A percentile compares a stretch with the other conserved stretches of the same genome.
phyloP scores from a whole-genome alignment of 2,113 vertebrate genomes.

The Abramis brama region DNA sequence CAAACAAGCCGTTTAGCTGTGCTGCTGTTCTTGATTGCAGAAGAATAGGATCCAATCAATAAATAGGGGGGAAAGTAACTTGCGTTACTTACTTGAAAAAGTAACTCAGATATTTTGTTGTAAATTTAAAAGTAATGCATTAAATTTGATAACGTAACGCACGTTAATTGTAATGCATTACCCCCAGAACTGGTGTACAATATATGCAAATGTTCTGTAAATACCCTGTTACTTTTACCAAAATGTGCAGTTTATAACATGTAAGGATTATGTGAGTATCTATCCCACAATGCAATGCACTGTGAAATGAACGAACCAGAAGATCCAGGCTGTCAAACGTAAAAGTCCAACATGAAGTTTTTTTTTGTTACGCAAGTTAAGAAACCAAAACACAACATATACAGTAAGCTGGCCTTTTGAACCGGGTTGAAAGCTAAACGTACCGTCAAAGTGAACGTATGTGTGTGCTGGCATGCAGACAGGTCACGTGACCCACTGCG shows the following conservation, averaged over 20 bases:
- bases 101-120: too few relatives aligned
- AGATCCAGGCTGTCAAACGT: background rate
- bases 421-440: background rate
- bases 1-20: too few relatives aligned
- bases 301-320: background rate
- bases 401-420: slow-evolving; percentile 4
- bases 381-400: background rate
- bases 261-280: background rate
- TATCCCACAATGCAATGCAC: background rate
- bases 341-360: background rate
- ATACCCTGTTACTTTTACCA: too few relatives aligned
- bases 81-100: too few relatives aligned
- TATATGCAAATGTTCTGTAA: too few relatives aligned
- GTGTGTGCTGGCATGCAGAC: slow-evolving; percentile 13
- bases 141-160: too few relatives aligned
- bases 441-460: background rate
- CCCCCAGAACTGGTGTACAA: too few relatives aligned
- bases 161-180: too few relatives aligned
- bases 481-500: slow-evolving; percentile 20
- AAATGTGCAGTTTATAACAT: background rate
- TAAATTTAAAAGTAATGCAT: too few relatives aligned
- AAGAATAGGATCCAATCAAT: too few relatives aligned
- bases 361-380: background rate
- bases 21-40: too few relatives aligned
- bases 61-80: too few relatives aligned